Conservation (phyloP, 2,797 vertebrate genomes). For the Tachyglossus aculeatus region DNA sequence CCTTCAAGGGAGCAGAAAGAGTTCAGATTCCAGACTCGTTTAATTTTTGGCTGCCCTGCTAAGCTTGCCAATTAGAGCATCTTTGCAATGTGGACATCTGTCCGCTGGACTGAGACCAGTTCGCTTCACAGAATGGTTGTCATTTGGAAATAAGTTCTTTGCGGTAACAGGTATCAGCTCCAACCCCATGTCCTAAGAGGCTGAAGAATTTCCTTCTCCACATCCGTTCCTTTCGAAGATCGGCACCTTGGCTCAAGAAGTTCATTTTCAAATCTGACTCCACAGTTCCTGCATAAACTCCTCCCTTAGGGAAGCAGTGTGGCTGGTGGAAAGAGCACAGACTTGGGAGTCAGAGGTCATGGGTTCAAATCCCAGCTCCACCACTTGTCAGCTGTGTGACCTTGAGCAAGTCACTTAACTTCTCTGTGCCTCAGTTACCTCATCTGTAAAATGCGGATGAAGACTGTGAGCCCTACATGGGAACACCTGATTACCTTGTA, state of each 20-base stretch:
- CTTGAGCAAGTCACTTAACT: too few species aligned
- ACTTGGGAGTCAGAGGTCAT: too few species aligned
- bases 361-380: too few species aligned
- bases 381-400: too few species aligned
- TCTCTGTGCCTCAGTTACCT: too few species aligned
- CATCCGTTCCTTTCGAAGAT: constrained; percentile 12
- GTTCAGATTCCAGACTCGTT: constrained; percentile 43
- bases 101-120: constrained; percentile 51
- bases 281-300: not conserved
- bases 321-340: too few species aligned
- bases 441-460: too few species aligned
- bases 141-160: constrained; percentile 37
- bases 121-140: constrained; percentile 51
- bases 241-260: not conserved
- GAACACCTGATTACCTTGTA: too few species aligned
- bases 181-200: constrained; percentile 34
- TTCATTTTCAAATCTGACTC: constrained; percentile 35
- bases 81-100: constrained; percentile 55
- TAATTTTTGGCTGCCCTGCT: constrained; percentile 43
- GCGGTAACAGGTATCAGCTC: constrained; percentile 27
- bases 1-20: constrained; percentile 38
- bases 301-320: constrained; percentile 23
- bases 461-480: too few species aligned
- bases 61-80: constrained; percentile 55
- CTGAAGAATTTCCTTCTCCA: constrained; percentile 13